Base-by-base conservation (phyloP, 2,888 invertebrate genomes). In the Acanthosoma haemorrhoidale region DNA sequence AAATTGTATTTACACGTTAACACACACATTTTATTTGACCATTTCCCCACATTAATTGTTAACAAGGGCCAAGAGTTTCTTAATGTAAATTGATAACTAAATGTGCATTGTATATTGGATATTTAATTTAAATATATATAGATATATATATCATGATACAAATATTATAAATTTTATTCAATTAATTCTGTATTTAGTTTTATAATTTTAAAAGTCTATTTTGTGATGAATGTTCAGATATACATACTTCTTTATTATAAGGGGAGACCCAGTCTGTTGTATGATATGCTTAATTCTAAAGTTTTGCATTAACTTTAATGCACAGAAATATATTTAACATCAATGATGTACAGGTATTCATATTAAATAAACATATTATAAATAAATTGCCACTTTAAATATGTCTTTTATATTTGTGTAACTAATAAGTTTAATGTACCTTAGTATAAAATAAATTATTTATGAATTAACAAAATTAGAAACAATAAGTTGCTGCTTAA, bases 291-390 rank as follows among this genome's bases (percentile, higher is more conserved):
- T 67, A 67, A 67, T 67, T 57, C 31, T 57, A 34, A 51, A 67
- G 67, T 51, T 34, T 36, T 67, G 57, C 67, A 67, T 67, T 67
- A 57, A 51, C 57, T 21, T 31, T 34, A 67, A 69, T 69, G 64
- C 63, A 63, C 63, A 64, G 57, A 70, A 69, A 31, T 70, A 64
- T 63, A 69, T 64, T 70, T 70, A 63, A 57, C 57, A 64, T 70
- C 38, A 64, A 70, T 57, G 41, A 64, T 57, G 63, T 64, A 70
- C 63, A 70, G 64, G 64, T 64, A 70, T 64, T 64, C 70, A 43
- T 39, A 64, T 57, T 38, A 70, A 63, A 63, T 63, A 57, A 70
- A 70, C 58, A 64, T 66, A 70, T 63, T 64, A 51, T n/a, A 66
- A 58, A 68, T 68, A 61, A 64, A 39, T 39, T 64, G 38, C 41